These are phyloP conservation scores for Habropoda laboriosa DNA, from an alignment of 1,140 invertebrate genomes.

Conservation along the genomic window DNA sequence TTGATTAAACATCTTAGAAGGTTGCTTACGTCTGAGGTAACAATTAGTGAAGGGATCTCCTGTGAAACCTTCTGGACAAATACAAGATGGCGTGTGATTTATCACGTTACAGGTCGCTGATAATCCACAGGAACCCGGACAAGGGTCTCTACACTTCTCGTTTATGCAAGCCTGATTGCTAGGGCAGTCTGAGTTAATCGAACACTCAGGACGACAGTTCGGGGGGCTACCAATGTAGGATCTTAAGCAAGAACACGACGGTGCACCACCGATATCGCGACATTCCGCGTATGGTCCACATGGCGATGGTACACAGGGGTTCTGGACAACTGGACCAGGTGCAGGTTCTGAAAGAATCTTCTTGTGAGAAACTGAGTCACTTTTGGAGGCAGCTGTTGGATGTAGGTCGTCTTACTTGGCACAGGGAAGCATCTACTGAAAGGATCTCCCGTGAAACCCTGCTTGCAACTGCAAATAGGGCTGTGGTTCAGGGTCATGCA, in stretches of 20 bases:
- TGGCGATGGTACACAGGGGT: conserved; percentile 82
- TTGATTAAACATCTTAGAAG: conserved; percentile 65
- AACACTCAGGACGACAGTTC: conserved; percentile 87
- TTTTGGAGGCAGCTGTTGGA: conserved; percentile 84
- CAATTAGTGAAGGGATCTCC: conserved; percentile 84
- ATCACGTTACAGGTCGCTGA: conserved; percentile 83
- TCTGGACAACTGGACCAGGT: conserved; percentile 45
- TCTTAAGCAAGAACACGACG: conserved; percentile 84
- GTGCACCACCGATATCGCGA: conserved; percentile 67
- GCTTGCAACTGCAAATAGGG: conserved; percentile 80
- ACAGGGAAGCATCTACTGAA: conserved; percentile 80
- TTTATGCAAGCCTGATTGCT: conserved; percentile 85
- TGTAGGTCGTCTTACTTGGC: conserved; percentile 84
- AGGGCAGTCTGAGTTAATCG: conserved; percentile 86
- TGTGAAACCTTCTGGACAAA: conserved; percentile 81
- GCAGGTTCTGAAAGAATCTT: conserved; percentile 43
- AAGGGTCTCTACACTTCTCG: conserved; percentile 83
- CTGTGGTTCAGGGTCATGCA: conserved; percentile 79
- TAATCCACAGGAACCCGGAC: conserved; percentile 82
- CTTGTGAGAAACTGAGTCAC: conserved; percentile 78
- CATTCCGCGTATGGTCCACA: conserved; percentile 82
- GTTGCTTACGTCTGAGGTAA: conserved; percentile 77
- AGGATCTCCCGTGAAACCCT: conserved; percentile 82
- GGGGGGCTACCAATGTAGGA: conserved; percentile 84
- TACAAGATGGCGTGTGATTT: conserved; percentile 84